These are phyloP conservation scores for Poicephalus meyeri DNA, from an alignment of 2,113 vertebrate species.

Conservation along the genomic window DNA sequence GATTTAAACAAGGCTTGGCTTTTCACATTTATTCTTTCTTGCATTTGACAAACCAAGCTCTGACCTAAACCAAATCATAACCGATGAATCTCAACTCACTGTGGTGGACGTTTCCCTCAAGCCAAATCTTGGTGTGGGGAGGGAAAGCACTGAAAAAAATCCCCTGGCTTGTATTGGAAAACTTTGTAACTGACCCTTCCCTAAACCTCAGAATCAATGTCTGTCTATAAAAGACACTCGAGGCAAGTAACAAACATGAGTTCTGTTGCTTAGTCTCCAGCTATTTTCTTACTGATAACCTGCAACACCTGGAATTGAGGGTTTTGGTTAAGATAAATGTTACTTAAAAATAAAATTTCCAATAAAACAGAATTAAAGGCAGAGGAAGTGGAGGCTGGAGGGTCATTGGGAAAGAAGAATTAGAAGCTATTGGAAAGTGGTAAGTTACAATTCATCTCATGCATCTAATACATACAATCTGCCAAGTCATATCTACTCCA, in stretches of 20 bases:
- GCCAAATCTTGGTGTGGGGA: neutral
- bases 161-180: neutral
- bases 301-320: neutral
- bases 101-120: neutral
- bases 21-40: neutral
- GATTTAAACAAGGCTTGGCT: neutral
- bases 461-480: neutral
- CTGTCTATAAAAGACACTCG: neutral
- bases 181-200: neutral
- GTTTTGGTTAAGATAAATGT: neutral
- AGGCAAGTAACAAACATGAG: neutral
- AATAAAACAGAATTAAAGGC: neutral
- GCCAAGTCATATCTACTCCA: neutral
- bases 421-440: neutral
- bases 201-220: neutral
- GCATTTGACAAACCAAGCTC: neutral
- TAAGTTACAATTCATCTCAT: neutral
- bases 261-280: neutral
- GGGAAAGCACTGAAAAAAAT: neutral
- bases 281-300: neutral
- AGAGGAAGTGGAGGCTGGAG: neutral
- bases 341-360: neutral
- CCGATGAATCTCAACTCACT: neutral
- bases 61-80: neutral
- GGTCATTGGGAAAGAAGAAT: neutral